Evolutionary conservation across 2,797 vertebrate species (phyloP), one percentile per base, ranked within the genome.

Genomic region (Chromobotia macracanthus): DNA sequence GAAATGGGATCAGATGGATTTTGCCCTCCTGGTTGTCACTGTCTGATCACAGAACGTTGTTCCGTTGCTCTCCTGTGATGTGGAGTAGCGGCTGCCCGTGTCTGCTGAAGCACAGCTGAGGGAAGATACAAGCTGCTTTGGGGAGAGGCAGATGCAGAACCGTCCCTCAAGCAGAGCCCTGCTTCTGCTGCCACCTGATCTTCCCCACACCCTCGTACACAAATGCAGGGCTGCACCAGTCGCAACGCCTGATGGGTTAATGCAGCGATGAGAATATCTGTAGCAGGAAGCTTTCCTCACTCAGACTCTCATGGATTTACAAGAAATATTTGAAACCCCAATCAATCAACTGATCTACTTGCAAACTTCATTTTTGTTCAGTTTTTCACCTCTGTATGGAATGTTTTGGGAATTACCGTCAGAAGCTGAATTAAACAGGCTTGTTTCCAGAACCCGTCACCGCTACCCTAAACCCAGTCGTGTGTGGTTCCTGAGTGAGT

Each of bases 371-470:
- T 77, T 65, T 82, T 76, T 56, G 60, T 65, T 70, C 31, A 18
- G 15, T 67, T 83, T 82, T 81, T 79, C 9, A 3, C 31, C 19
- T 10, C 71, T 48, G 63, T 46, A 21, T 83, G 87, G 89, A 89
- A 77, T 86, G 83, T 86, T 88, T 87, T 91, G 89, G 92, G 90
- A 93, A 91, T 93, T 91, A 91, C 88, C 89, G 71, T 79, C 83
- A 84, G 82, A 89, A 80, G 72, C 87, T 78, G 77, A 91, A 89
- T 86, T 88, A 85, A 82, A 87, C 85, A 67, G 84, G 84, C 83
- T 74, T 72, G 69, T 80, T 72, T 46, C 63, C 82, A 64, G 41
- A 67, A 66, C 64, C 69, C n/a, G 10, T 66, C n/a, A 58, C n/a
- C 68, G 41, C 48, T 67, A 53, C 71, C 75, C 77, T 31, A 75